Conservation (phyloP, 1,140 invertebrate species). For the Drosophila micromelanica region DNA sequence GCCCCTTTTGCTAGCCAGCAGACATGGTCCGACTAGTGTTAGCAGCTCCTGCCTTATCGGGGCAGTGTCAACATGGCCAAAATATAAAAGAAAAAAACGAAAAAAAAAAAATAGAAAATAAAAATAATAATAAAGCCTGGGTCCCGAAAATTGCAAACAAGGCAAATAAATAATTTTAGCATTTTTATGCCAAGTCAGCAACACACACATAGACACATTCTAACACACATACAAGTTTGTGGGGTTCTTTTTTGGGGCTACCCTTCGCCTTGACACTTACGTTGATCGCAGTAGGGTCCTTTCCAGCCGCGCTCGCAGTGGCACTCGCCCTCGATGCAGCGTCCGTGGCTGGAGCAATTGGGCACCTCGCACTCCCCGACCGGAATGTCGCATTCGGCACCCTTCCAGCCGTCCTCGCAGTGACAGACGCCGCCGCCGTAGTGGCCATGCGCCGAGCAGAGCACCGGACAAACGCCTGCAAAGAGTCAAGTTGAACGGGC, state of each 20-base stretch:
- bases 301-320: constrained; percentile 96
- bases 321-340: constrained; percentile 95
- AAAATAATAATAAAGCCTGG: constrained; percentile 34
- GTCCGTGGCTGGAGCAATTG: constrained; percentile 96
- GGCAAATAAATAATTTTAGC: constrained; percentile 82
- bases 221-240: constrained; percentile 28
- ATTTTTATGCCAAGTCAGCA: constrained; percentile 80
- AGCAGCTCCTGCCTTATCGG: too few relatives aligned
- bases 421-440: constrained; percentile 98
- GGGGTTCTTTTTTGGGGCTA: background rate
- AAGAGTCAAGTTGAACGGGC: constrained; percentile 20
- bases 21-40: background rate
- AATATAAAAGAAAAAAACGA: too few relatives aligned
- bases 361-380: constrained; percentile 95
- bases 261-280: constrained; percentile 86
- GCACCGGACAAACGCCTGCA: constrained; percentile 96
- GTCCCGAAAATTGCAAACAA: constrained; percentile 76
- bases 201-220: constrained; percentile 12
- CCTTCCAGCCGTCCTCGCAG: constrained; percentile 98
- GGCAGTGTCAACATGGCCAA: too few relatives aligned
- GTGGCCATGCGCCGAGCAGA: constrained; percentile 98
- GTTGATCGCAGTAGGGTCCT: constrained; percentile 92
- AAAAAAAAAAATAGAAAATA: constrained; percentile 6
- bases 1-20: constrained; percentile 11
- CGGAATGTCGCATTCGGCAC: constrained; percentile 96